Conservation (phyloP, 2,113 vertebrate genomes). For the Oreotrochilus melanogaster region DNA sequence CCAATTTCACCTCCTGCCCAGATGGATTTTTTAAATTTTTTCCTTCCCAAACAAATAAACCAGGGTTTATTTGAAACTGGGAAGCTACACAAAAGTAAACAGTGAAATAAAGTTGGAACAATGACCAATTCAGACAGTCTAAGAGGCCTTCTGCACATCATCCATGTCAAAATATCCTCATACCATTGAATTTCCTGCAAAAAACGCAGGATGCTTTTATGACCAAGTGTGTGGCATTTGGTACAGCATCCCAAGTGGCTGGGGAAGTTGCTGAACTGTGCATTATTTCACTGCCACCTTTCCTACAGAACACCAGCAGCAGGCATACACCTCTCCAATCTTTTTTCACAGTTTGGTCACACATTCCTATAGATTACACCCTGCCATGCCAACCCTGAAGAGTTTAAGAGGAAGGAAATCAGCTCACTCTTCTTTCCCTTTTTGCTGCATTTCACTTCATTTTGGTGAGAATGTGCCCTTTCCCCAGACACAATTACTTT, state of each 20-base stretch:
- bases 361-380: neutral
- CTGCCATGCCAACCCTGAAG: neutral
- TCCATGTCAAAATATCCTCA: neutral
- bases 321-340: neutral
- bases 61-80: neutral
- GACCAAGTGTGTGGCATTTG: neutral
- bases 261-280: neutral
- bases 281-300: neutral
- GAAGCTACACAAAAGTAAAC: neutral
- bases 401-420: neutral
- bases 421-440: neutral
- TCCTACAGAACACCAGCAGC: neutral
- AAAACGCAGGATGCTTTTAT: constrained; percentile 36
- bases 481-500: neutral
- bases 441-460: neutral
- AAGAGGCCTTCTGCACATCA: constrained; percentile 4
- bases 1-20: constrained; percentile 13
- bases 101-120: neutral
- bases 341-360: neutral
- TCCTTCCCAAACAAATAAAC: neutral
- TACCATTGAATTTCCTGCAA: neutral
- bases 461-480: neutral
- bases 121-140: neutral
- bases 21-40: neutral
- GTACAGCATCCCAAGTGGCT: neutral